Base-by-base conservation (phyloP, 2,888 invertebrate genomes). In the Psylliodes chrysocephalus region DNA sequence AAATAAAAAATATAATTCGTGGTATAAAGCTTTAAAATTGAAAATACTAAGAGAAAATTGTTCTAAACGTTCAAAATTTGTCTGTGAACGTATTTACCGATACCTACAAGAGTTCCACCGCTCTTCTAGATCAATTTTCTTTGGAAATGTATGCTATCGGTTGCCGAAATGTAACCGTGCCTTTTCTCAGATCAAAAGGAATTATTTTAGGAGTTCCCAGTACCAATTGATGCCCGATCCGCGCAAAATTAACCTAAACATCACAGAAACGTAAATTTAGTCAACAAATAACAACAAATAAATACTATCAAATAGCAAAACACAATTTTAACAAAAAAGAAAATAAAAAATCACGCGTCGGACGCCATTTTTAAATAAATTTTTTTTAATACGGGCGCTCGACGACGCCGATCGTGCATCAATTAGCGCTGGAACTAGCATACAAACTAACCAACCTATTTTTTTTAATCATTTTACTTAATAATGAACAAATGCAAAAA, bases 151-250 rank as follows among this genome's bases (percentile, higher is more conserved):
- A 67, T 72, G 73, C 74, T 68, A 73, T 76, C 78, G 78, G 77
- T 77, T 76, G 74, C 74, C 77, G 69, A 77, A 73, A 75, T 69
- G 72, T 73, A 78, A 79, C 76, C 79, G 79, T 79, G 78, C 79
- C 78, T 72, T 74, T 68, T 71, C 71, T 75, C 74, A 75, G 74
- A 75, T 73, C 73, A 69, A 74, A 68, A 68, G 61, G 57, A 70
- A 67, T 68, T 63, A 62, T 51, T 67, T 68, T 66, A 63, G 51
- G 44, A 68, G 55, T 60, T 62, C 42, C n/a, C 22, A 18, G 19
- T 57, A 14, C 40, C 33, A 18, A 42, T 66, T 38, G 54, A 30
- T 64, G 17, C 53, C 30, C 35, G 42, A 3, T 1, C 40, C 14
- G 38, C 47, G 19, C 44, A 5, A 66, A 64, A 67, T 69, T 64